Evolutionary conservation across 2,113 vertebrate species (phyloP).

Genomic region (Hemibagrus wyckioides): DNA sequence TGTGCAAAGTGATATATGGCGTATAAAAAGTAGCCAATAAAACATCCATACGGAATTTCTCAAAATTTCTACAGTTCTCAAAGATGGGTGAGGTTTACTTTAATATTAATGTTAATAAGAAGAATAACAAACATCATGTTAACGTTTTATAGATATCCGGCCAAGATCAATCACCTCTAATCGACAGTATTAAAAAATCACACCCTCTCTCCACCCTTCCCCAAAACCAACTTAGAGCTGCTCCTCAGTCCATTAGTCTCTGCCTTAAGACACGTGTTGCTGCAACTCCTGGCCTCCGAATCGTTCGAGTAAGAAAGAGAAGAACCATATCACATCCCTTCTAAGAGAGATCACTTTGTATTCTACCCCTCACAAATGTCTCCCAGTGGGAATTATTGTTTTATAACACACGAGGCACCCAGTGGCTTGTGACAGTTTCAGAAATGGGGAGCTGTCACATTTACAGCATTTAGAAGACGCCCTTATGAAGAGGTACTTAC

Average conservation of each 20-base stretch:
- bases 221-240: not conserved
- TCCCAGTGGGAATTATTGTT: not conserved
- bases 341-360: not conserved
- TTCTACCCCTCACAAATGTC: not conserved
- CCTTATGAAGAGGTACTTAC: too few species aligned
- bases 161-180: not conserved
- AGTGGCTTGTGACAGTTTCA: not conserved
- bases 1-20: not conserved
- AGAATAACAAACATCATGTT: not conserved
- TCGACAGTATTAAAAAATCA: not conserved
- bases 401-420: not conserved
- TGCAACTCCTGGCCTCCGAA: not conserved
- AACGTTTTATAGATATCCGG: not conserved
- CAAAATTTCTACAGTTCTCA: not conserved
- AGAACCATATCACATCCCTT: not conserved
- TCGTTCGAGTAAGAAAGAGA: not conserved
- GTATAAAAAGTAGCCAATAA: not conserved
- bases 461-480: too few species aligned
- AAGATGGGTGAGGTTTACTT: not conserved
- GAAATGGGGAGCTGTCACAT: too few species aligned
- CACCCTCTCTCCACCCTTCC: not conserved
- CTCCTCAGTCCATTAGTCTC: not conserved
- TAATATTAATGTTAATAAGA: not conserved
- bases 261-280: not conserved
- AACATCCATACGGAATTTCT: not conserved